Conservation (phyloP, 2,888 invertebrate genomes). For the Crematogaster levior region DNA sequence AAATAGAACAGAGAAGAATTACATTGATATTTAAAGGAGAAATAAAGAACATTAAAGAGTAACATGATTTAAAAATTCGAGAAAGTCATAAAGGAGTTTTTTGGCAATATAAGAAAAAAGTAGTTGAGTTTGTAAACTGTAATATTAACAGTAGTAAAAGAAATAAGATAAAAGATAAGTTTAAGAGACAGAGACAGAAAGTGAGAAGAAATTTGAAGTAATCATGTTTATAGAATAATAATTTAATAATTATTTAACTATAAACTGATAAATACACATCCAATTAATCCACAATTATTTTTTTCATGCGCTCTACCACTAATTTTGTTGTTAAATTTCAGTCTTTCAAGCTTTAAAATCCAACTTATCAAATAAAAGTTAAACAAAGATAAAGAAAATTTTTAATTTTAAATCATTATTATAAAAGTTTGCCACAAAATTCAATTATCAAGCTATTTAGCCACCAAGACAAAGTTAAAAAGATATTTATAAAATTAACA, state of each 20-base stretch:
- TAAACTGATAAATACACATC: constrained; percentile 13
- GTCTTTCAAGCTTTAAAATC: constrained; percentile 17
- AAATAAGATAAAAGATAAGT: neutral
- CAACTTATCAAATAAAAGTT: constrained; percentile 6
- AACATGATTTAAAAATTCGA: neutral
- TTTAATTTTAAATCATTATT: neutral
- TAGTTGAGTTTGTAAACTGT: neutral
- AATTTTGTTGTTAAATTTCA: constrained; percentile 3
- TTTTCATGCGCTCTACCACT: neutral
- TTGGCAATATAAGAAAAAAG: neutral
- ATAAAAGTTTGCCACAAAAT: neutral
- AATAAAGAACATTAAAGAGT: neutral
- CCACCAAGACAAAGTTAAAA: no score
- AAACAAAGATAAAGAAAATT: neutral
- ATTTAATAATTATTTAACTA: neutral
- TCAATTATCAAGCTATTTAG: neutral
- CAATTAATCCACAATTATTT: neutral
- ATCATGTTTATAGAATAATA: constrained; percentile 17
- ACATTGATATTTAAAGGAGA: neutral
- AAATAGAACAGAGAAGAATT: neutral
- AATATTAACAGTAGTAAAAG: neutral
- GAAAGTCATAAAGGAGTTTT: neutral
- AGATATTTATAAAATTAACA: neutral
- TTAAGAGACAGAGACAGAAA: constrained; percentile 9
- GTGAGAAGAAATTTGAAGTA: neutral